A percentile compares a stretch with the other conserved stretches of the same genome.
Conservation (phyloP, 2,113 vertebrate species). For the Phaethornis superciliosus region DNA sequence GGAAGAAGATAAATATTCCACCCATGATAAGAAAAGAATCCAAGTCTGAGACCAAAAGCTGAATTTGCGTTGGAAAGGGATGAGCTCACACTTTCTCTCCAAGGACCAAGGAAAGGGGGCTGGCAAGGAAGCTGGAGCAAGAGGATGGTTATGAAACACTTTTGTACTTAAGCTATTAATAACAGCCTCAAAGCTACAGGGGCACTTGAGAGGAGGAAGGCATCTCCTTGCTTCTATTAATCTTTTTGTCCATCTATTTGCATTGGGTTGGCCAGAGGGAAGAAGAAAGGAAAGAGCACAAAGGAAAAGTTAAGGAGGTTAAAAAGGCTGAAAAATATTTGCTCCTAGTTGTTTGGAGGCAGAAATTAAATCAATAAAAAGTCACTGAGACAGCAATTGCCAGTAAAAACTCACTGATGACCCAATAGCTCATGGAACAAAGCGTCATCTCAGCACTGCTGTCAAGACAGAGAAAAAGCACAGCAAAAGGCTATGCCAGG, state of each 20-base stretch:
- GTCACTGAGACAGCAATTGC: slow-evolving; percentile 44
- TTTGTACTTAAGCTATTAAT: slow-evolving; percentile 67
- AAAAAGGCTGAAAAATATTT: slow-evolving; percentile 66
- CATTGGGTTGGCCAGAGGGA: slow-evolving; percentile 44
- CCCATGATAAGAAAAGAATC: slow-evolving; percentile 60
- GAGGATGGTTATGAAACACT: slow-evolving; percentile 42
- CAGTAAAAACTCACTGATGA: slow-evolving; percentile 25
- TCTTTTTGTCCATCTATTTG: slow-evolving; percentile 51
- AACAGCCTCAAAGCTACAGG: slow-evolving; percentile 61
- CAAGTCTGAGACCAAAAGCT: slow-evolving; percentile 53
- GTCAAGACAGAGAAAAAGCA: not conserved
- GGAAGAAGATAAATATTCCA: slow-evolving; percentile 66
- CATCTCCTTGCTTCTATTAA: slow-evolving; percentile 68
- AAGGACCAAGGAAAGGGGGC: slow-evolving; percentile 45
- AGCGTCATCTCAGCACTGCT: not conserved
- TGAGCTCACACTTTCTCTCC: slow-evolving; percentile 73
- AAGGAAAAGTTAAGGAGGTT: slow-evolving; percentile 59
- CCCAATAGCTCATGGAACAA: slow-evolving; percentile 28
- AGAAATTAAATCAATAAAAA: slow-evolving; percentile 62
- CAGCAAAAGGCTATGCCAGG: not conserved
- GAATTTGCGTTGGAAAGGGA: slow-evolving; percentile 69
- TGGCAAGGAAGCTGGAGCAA: slow-evolving; percentile 34
- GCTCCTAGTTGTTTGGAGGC: slow-evolving; percentile 58
- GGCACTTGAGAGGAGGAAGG: slow-evolving; percentile 39
- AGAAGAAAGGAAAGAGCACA: not conserved